Evolutionary conservation across 2,888 invertebrate species (phyloP), one percentile per base, ranked within the genome.

Genomic region (Anthophora plumipes): DNA sequence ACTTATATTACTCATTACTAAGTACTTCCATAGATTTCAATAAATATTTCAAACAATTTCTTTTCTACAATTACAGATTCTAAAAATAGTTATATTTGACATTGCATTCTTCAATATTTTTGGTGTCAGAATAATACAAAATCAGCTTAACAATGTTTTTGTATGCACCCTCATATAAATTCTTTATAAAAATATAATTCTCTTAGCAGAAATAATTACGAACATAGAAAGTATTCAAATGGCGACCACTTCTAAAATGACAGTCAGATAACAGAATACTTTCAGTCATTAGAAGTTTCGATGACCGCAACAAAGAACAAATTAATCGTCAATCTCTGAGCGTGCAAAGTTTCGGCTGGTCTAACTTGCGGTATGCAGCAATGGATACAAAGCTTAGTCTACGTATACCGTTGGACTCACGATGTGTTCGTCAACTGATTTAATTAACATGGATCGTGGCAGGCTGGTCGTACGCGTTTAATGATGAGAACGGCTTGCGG

Each of bases 361-460:
- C 73, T 73, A 73, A 80, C 69, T 82, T 74, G 66, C 25, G 71
- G 71, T 57, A 75, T 60, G 60, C 55, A 66, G 52, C 59, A 69
- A 71, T 55, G 71, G 80, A 71, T 67, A 46, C 70, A 52, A 57
- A 41, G 50, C 69, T 80, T 61, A 61, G 69, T 76, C 39, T 57
- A 61, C 22, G 60, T 82, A 61, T 67, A 74, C 22, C 52, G 48
- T 20, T 55, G 54, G 60, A 77, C 66, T 75, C 69, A 9, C 61
- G 68, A 77, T 79, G 81, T 82, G 74, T 78, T 86, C 86, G 71
- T 82, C 67, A 76, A 85, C 81, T 88, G 86, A 90, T 90, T 90
- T 90, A 87, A 90, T 90, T 90, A 90, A 89, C 89, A 85, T 86
- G 88, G 83, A 88, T 89, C 77, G 82, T 75, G 85, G 74, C 85